Evolutionary conservation across 2,888 invertebrate genomes (phyloP).

Genomic region (Coleophora deauratella): DNA sequence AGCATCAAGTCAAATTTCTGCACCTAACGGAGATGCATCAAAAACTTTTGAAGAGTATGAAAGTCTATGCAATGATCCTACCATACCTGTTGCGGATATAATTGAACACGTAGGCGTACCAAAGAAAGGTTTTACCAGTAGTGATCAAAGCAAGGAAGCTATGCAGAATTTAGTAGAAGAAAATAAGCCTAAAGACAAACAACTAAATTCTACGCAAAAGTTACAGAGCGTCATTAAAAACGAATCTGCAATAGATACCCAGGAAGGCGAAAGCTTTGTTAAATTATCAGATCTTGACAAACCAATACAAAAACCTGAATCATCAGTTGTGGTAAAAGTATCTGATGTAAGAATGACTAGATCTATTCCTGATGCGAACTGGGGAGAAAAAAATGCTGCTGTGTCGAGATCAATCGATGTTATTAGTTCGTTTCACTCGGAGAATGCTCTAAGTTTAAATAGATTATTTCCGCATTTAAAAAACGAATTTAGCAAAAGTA

Average conservation of each 20-base stretch:
- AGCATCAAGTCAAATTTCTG: too few species aligned
- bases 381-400: slow-evolving; percentile 65
- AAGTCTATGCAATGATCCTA: slow-evolving; percentile 51
- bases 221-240: slow-evolving; percentile 24
- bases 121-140: slow-evolving; percentile 13
- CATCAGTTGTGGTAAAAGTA: slow-evolving; percentile 26
- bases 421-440: slow-evolving; percentile 72
- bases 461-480: slow-evolving; percentile 77
- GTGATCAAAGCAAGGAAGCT: slow-evolving; percentile 9
- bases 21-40: slow-evolving; percentile 20
- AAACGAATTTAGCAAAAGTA: slow-evolving; percentile 59
- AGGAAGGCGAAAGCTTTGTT: slow-evolving; percentile 72
- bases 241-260: slow-evolving; percentile 24
- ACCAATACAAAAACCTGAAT: slow-evolving; percentile 53
- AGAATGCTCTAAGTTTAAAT: slow-evolving; percentile 73
- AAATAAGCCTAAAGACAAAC: slow-evolving; percentile 6
- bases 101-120: slow-evolving; percentile 28
- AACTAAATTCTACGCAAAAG: too few species aligned
- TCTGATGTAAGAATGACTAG: slow-evolving; percentile 76
- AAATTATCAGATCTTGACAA: slow-evolving; percentile 87
- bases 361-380: slow-evolving; percentile 80
- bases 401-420: slow-evolving; percentile 78
- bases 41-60: slow-evolving; percentile 51
- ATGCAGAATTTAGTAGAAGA: background rate
- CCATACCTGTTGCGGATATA: slow-evolving; percentile 53